Evolutionary conservation across 2,888 invertebrate genomes (phyloP).

Genomic region (Pachycephus smyrnensis): DNA sequence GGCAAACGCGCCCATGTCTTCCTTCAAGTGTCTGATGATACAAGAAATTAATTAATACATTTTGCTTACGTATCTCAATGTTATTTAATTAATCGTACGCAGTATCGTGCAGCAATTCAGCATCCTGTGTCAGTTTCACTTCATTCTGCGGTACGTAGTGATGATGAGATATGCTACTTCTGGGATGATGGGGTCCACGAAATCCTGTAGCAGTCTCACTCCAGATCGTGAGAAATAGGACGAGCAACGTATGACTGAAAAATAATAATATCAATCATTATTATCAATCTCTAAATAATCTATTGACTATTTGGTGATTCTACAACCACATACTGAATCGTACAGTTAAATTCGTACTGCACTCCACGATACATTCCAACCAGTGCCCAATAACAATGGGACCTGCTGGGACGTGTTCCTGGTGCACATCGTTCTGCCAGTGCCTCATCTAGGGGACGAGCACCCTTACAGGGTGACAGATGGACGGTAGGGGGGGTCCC

Average conservation of each 20-base stretch:
- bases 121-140: conserved; percentile 77
- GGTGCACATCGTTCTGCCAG: conserved; percentile 45
- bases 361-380: conserved; percentile 3
- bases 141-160: conserved; percentile 73
- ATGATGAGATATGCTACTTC: conserved; percentile 68
- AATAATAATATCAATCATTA: too few relatives aligned
- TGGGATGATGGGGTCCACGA: conserved; percentile 77
- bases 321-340: not conserved
- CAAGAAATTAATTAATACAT: conserved; percentile 18
- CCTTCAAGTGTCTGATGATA: conserved; percentile 79
- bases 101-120: conserved; percentile 79
- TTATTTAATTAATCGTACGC: conserved; percentile 69
- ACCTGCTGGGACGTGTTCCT: conserved; percentile 59
- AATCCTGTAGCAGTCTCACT: conserved; percentile 48
- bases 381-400: conserved; percentile 50
- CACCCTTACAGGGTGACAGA: conserved; percentile 58
- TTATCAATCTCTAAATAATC: too few relatives aligned
- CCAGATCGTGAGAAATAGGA: conserved; percentile 40
- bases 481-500: conserved; percentile 61
- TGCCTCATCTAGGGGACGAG: conserved; percentile 41
- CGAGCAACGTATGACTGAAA: conserved; percentile 33
- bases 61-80: not conserved
- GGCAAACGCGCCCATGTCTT: conserved; percentile 78
- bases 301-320: not conserved
- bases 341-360: not conserved